phyloP scores from a whole-genome alignment of 2,888 invertebrate genomes.

The Nephrotoma appendiculata region DNA sequence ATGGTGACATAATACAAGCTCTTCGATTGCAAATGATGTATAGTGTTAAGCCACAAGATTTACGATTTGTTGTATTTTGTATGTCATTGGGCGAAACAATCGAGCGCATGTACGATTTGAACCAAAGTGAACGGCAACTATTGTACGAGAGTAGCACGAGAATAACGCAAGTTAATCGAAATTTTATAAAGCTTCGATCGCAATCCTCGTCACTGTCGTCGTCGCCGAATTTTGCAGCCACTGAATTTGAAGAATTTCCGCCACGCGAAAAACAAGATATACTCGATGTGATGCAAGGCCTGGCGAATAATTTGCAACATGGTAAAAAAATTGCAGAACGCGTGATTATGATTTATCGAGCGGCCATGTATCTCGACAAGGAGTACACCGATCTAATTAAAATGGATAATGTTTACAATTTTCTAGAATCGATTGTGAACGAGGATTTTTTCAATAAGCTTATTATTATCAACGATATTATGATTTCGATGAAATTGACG shows the following conservation, averaged over 20 bases:
- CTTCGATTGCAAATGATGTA: conserved; percentile 36
- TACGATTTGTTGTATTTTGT: conserved; percentile 43
- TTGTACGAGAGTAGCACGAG: conserved; percentile 31
- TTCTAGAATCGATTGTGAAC: conserved; percentile 38
- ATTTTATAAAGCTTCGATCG: neutral
- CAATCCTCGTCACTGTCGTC: conserved; percentile 10
- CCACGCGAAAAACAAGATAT: conserved; percentile 29
- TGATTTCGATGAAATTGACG: conserved; percentile 39
- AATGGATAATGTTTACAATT: conserved; percentile 34
- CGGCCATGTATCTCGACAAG: conserved; percentile 40
- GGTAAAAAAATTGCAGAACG: conserved; percentile 38
- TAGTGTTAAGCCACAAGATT: conserved; percentile 32
- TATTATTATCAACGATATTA: conserved; percentile 43
- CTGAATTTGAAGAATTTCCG: conserved; percentile 29
- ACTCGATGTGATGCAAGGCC: conserved; percentile 31
- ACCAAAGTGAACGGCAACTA: conserved; percentile 46
- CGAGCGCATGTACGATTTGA: conserved; percentile 39
- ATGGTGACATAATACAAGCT: conserved; percentile 40
- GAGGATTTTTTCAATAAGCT: conserved; percentile 40
- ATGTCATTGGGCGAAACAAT: conserved; percentile 45
- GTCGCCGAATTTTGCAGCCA: conserved; percentile 14
- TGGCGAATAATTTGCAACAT: conserved; percentile 36
- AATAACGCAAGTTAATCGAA: conserved; percentile 25
- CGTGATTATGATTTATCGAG: conserved; percentile 39
- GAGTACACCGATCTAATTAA: conserved; percentile 39